Percentiles rank a stretch among this genome's conserved stretches.
phyloP scores from a whole-genome alignment of 1,140 invertebrate species.

The Drosophila navojoa region DNA sequence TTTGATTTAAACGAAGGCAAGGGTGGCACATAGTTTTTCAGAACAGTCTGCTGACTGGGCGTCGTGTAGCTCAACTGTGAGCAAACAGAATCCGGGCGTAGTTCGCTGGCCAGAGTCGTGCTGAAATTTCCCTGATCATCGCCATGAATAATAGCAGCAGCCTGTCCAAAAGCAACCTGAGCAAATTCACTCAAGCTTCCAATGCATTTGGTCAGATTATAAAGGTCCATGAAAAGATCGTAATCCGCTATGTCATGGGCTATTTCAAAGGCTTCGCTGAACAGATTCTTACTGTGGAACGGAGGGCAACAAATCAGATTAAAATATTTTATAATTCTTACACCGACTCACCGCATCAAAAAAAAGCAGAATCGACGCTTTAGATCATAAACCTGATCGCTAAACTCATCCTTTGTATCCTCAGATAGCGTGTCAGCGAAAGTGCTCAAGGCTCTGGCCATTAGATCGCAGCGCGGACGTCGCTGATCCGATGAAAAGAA shows the following conservation, averaged over 20 bases:
- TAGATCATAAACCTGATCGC: constrained; percentile 89
- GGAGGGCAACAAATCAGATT: not conserved
- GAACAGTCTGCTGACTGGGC: constrained; percentile 69
- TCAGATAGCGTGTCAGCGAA: constrained; percentile 88
- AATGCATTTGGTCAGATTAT: constrained; percentile 89
- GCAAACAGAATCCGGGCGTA: constrained; percentile 82
- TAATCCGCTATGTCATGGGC: constrained; percentile 93
- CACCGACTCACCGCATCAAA: constrained; percentile 86
- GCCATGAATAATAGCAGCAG: constrained; percentile 86
- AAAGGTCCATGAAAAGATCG: constrained; percentile 93
- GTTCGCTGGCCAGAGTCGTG: constrained; percentile 83
- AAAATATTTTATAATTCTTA: not conserved
- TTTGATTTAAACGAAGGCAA: constrained; percentile 79
- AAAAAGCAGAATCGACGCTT: constrained; percentile 92
- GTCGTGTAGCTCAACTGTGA: constrained; percentile 86
- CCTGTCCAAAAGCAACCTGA: constrained; percentile 89
- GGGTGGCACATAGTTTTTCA: constrained; percentile 81
- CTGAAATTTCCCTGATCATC: constrained; percentile 85
- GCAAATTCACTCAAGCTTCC: constrained; percentile 88
- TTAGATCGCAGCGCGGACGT: constrained; percentile 87
- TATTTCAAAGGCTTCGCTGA: constrained; percentile 93
- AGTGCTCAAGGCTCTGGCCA: constrained; percentile 89
- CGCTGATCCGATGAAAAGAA: constrained; percentile 84
- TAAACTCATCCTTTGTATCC: constrained; percentile 88
- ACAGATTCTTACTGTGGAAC: constrained; percentile 88